phyloP scores from a whole-genome alignment of 2,113 vertebrate genomes.

The Platycercus adscitus region DNA sequence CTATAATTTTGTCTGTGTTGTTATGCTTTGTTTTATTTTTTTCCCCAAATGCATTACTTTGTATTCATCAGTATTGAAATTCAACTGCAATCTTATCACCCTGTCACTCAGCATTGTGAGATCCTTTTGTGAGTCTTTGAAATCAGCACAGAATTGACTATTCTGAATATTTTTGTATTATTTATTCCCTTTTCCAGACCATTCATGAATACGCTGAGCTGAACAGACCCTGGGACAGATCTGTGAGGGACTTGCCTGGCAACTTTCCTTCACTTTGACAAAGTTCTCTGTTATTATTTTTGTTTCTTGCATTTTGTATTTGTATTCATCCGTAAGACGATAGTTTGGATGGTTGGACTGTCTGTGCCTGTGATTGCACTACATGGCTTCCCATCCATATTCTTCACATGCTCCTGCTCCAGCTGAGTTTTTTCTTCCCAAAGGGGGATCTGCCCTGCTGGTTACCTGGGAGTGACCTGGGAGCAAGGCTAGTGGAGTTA shows the following conservation, averaged over 20 bases:
- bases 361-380: background rate
- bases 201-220: constrained; percentile 28
- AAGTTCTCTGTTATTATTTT: background rate
- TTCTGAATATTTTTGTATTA: constrained; percentile 16
- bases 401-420: background rate
- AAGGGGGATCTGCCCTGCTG: background rate
- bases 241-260: background rate
- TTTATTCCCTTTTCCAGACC: background rate
- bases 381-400: background rate
- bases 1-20: background rate
- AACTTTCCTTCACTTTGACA: background rate
- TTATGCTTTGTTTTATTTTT: background rate
- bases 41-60: background rate
- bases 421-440: background rate
- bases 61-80: constrained; percentile 27
- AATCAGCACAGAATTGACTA: constrained; percentile 19
- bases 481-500: background rate
- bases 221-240: background rate
- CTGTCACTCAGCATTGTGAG: constrained; percentile 2
- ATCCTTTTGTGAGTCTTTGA: constrained; percentile 36
- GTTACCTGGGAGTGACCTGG: background rate
- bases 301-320: background rate
- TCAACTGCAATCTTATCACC: background rate
- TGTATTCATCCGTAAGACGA: background rate
- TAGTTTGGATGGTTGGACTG: background rate